phyloP scores from a whole-genome alignment of 1,140 invertebrate genomes.

The Eriosoma lanigerum region DNA sequence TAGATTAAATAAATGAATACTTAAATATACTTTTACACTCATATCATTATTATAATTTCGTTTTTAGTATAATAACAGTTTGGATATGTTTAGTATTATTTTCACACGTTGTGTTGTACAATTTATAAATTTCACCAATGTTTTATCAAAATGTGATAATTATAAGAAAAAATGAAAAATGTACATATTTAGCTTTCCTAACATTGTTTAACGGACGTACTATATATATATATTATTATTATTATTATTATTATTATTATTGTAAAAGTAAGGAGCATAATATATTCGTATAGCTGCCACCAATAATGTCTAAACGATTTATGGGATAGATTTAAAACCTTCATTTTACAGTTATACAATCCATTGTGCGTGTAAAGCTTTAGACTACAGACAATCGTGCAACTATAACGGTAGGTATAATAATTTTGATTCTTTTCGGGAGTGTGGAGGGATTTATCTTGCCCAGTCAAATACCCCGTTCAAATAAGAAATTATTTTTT shows the following conservation, averaged over 20 bases:
- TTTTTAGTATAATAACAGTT: neutral
- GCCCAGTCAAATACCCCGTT: neutral
- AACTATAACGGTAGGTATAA: constrained; percentile 27
- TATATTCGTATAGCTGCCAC: neutral
- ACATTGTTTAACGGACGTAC: neutral
- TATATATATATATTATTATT: neutral
- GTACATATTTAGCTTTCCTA: neutral
- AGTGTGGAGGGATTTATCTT: neutral
- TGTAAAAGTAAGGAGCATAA: no score
- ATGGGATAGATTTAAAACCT: constrained; percentile 13
- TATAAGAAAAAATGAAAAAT: no score
- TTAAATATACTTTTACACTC: no score
- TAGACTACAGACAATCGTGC: constrained; percentile 32
- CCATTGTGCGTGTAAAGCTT: constrained; percentile 10
- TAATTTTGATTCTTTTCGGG: neutral
- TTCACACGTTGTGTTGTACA: neutral
- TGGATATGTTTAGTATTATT: no score
- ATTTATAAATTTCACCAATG: neutral
- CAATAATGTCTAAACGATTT: constrained; percentile 26
- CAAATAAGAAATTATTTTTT: constrained; percentile 9
- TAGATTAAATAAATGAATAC: no score
- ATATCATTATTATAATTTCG: no score
- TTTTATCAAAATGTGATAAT: no score
- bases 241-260: no score
- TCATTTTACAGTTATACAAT: neutral